A percentile compares a stretch with the other conserved stretches of the same genome.
These are phyloP conservation scores for Nineta flava DNA, from an alignment of 2,888 invertebrate genomes.

Conservation along the genomic window DNA sequence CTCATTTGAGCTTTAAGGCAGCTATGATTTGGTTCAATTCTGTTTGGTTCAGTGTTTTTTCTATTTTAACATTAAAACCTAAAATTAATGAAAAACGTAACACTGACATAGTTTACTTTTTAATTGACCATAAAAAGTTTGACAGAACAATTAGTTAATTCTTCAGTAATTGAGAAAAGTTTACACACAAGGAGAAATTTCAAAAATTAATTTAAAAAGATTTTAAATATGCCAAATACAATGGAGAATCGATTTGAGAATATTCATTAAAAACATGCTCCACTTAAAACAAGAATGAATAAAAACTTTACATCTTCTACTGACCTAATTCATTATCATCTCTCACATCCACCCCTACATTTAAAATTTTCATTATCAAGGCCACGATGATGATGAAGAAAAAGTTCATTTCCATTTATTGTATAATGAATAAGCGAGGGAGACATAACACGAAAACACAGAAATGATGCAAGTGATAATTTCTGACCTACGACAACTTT, in stretches of 20 bases:
- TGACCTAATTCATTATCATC: not conserved
- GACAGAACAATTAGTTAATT: too few species aligned
- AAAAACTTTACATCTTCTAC: not conserved
- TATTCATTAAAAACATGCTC: not conserved
- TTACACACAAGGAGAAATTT: too few species aligned
- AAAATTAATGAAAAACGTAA: too few species aligned
- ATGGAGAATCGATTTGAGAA: too few species aligned
- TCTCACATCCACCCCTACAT: not conserved
- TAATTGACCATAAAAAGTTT: too few species aligned
- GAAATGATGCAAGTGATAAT: constrained; percentile 1
- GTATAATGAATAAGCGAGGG: not conserved
- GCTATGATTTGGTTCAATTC: too few species aligned
- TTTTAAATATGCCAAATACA: not conserved
- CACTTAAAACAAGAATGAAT: not conserved
- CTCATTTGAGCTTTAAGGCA: too few species aligned
- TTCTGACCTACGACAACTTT: constrained; percentile 6
- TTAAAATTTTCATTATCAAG: constrained; percentile 1
- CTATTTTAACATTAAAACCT: too few species aligned
- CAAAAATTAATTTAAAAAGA: too few species aligned
- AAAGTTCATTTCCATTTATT: not conserved
- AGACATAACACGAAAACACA: not conserved
- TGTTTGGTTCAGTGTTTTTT: too few species aligned
- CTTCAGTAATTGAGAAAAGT: too few species aligned
- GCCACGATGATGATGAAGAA: not conserved
- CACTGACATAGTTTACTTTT: too few species aligned